These are phyloP conservation scores for Amblyteles armatorius DNA, from an alignment of 2,888 invertebrate species.

Conservation along the genomic window DNA sequence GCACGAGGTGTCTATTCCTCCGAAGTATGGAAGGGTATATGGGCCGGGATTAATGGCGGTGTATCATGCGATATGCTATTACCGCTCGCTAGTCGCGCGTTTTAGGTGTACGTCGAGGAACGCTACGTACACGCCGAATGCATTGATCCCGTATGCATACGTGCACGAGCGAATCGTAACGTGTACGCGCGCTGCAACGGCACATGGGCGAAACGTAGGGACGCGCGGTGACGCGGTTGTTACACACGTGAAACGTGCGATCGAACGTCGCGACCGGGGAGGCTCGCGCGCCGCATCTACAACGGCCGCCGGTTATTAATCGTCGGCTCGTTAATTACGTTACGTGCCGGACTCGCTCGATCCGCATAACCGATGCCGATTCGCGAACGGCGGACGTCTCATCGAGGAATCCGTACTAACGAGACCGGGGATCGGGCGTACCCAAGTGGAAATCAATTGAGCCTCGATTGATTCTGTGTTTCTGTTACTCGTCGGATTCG, in stretches of 20 bases:
- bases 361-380: conserved; percentile 69
- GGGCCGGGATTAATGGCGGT: conserved; percentile 79
- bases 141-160: conserved; percentile 54
- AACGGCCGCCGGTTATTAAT: conserved; percentile 74
- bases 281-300: conserved; percentile 62
- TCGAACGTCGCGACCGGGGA: conserved; percentile 69
- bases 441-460: no score
- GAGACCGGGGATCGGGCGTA: no score
- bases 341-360: conserved; percentile 71
- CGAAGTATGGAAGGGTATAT: conserved; percentile 78
- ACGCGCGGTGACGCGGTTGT: conserved; percentile 34
- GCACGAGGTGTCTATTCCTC: conserved; percentile 81
- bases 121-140: conserved; percentile 51
- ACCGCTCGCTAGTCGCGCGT: conserved; percentile 76
- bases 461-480: no score
- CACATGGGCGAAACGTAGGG: conserved; percentile 1
- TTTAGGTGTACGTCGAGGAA: conserved; percentile 70
- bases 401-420: conserved; percentile 17
- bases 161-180: conserved; percentile 30
- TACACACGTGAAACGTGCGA: conserved; percentile 61
- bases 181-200: background rate
- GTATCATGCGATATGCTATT: conserved; percentile 80
- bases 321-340: conserved; percentile 77
- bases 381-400: conserved; percentile 28
- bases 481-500: no score